phyloP scores from a whole-genome alignment of 2,113 vertebrate species.

The Bos indicus region DNA sequence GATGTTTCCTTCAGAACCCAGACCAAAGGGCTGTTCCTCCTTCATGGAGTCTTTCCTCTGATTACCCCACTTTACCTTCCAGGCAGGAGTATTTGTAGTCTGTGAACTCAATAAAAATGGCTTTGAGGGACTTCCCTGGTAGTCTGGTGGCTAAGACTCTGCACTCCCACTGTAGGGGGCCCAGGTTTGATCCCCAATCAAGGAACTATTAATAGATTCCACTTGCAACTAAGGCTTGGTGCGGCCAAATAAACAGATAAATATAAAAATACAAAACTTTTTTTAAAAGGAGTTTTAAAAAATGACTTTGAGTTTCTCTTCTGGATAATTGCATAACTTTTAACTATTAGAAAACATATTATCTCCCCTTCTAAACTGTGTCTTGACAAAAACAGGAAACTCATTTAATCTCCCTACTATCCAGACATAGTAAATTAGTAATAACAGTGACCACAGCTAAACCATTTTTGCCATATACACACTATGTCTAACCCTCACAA shows the following conservation, averaged over 20 bases:
- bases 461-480: neutral
- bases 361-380: neutral
- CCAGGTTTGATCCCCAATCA: neutral
- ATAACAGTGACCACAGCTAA: neutral
- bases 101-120: neutral
- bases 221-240: neutral
- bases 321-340: neutral
- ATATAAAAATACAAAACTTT: neutral
- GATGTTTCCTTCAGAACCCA: neutral
- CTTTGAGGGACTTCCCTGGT: neutral
- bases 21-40: neutral
- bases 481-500: neutral
- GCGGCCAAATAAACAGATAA: neutral
- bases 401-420: neutral
- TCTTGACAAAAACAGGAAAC: neutral
- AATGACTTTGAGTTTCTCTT: neutral
- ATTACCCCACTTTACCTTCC: neutral
- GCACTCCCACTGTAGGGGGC: neutral
- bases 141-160: neutral
- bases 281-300: neutral
- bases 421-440: neutral
- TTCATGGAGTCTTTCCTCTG: neutral
- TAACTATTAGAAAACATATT: neutral
- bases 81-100: neutral
- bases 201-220: neutral